These are phyloP conservation scores for Centroberyx gerrardi DNA, from an alignment of 2,797 vertebrate species.

Conservation along the genomic window DNA sequence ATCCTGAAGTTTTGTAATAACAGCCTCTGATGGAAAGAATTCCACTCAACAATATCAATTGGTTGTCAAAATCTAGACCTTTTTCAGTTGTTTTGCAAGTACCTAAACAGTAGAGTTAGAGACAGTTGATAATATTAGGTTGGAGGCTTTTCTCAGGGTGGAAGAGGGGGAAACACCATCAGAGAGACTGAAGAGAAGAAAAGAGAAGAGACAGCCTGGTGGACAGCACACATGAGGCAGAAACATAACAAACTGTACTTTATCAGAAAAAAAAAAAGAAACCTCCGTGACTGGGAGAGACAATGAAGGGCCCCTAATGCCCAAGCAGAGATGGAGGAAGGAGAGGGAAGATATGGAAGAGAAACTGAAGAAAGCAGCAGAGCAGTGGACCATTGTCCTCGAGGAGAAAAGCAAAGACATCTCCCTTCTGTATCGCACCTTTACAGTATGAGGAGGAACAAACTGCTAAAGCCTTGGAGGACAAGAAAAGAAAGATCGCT, in stretches of 20 bases:
- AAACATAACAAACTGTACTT: neutral
- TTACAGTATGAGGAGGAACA: neutral
- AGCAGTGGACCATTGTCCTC: neutral
- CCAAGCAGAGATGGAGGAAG: neutral
- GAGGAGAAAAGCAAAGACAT: neutral
- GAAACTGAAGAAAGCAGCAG: neutral
- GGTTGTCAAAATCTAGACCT: too few relatives aligned
- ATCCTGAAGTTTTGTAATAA: too few relatives aligned
- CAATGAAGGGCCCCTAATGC: neutral
- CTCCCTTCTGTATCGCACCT: neutral
- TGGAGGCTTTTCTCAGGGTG: too few relatives aligned
- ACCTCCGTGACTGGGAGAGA: neutral
- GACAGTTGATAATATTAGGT: too few relatives aligned
- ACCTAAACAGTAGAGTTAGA: too few relatives aligned
- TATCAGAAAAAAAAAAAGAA: neutral
- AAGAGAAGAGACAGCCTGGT: too few relatives aligned
- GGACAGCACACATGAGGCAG: too few relatives aligned
- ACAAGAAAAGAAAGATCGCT: slow-evolving; percentile 10
- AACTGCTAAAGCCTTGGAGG: slow-evolving; percentile 5
- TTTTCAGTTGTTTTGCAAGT: too few relatives aligned
- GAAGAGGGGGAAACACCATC: too few relatives aligned
- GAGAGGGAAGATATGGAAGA: neutral
- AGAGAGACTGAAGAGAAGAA: too few relatives aligned
- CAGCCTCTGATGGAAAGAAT: too few relatives aligned
- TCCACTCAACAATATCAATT: too few relatives aligned